Conservation (phyloP, 2,888 invertebrate species). For the Pemphredon lugubris region DNA sequence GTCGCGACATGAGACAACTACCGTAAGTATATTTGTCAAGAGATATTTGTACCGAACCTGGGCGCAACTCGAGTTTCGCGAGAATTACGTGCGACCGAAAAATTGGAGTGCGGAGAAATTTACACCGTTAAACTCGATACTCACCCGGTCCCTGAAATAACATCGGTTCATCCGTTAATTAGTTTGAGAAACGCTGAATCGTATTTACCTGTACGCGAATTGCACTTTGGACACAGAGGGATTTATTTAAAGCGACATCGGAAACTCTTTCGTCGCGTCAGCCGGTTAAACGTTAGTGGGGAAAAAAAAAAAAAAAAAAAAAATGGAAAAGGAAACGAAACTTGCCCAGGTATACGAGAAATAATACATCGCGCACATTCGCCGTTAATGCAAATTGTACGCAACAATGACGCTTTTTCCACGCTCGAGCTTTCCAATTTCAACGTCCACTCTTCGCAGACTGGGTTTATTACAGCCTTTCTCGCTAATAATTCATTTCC, state of each 20-base stretch:
- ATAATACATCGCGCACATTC: too few relatives aligned
- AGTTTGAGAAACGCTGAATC: background rate
- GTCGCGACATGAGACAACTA: constrained; percentile 78
- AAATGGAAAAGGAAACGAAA: background rate
- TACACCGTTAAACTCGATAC: background rate
- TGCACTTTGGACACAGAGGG: background rate
- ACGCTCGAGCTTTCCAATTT: constrained; percentile 13
- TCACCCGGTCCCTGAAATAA: constrained; percentile 20
- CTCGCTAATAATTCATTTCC: constrained; percentile 48
- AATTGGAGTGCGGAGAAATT: too few relatives aligned
- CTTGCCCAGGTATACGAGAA: background rate
- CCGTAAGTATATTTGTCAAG: constrained; percentile 56
- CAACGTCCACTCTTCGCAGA: constrained; percentile 17
- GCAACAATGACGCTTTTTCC: constrained; percentile 10
- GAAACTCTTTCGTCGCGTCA: too few relatives aligned
- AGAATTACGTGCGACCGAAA: too few relatives aligned
- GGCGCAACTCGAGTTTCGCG: too few relatives aligned
- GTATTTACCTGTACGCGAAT: background rate
- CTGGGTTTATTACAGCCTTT: constrained; percentile 27
- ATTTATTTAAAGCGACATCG: background rate
- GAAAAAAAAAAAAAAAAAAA: too few relatives aligned
- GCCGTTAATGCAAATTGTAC: constrained; percentile 1
- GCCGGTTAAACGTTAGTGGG: background rate
- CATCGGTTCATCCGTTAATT: constrained; percentile 12
- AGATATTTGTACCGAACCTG: too few relatives aligned